Evolutionary conservation across 37 sponge, comb jelly and placozoan genomes (phyloP).

Genomic region (Petrosia ficiformis): DNA sequence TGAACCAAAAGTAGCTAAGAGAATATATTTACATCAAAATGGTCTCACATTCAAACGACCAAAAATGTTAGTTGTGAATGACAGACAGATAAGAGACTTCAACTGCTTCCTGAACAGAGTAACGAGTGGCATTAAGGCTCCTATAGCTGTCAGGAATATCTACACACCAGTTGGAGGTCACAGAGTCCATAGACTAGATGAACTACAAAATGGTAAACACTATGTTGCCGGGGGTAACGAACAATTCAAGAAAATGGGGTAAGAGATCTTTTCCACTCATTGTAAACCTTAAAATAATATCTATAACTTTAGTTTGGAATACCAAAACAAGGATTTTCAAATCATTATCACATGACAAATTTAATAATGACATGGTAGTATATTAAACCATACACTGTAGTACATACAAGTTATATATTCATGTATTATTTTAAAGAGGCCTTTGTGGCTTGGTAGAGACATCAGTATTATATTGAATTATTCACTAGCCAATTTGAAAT

Average conservation of each 20-base stretch:
- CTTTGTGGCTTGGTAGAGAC: no score
- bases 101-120: slow-evolving; percentile 64
- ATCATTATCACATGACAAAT: no score
- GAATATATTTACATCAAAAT: slow-evolving; percentile 60
- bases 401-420: no score
- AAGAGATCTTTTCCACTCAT: no score
- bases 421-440: no score
- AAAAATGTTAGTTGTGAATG: slow-evolving; percentile 71
- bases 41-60: slow-evolving; percentile 30
- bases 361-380: no score
- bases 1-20: slow-evolving; percentile 58
- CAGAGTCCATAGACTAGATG: slow-evolving; percentile 44
- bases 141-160: slow-evolving; percentile 80
- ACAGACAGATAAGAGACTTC: slow-evolving; percentile 76
- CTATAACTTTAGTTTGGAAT: not conserved
- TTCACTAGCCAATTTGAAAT: no score
- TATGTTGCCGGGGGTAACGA: slow-evolving; percentile 90
- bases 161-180: slow-evolving; percentile 78
- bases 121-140: slow-evolving; percentile 73
- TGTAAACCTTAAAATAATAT: no score
- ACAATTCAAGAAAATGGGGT: slow-evolving; percentile 73
- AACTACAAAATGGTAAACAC: slow-evolving; percentile 49
- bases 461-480: no score
- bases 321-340: no score
- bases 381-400: no score